A percentile compares a stretch with the other conserved stretches of the same genome.
Evolutionary conservation across 2,113 vertebrate species (phyloP).

Genomic region (Rhadina sibilatrix): DNA sequence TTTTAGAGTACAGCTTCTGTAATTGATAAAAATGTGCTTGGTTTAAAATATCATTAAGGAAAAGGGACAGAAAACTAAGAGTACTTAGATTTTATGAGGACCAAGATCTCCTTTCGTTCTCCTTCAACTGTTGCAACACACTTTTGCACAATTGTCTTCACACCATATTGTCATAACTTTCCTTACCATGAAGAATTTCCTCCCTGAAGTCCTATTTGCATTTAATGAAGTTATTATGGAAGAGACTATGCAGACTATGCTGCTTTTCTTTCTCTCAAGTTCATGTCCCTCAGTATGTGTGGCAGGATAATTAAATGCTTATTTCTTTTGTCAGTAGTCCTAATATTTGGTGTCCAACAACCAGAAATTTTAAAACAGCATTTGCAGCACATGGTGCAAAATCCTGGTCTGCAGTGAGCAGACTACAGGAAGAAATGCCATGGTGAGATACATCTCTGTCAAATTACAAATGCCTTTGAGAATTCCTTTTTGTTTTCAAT

Average conservation of each 20-base stretch:
- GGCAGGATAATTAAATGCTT: neutral
- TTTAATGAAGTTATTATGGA: neutral
- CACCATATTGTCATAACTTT: neutral
- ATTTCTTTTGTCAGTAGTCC: neutral
- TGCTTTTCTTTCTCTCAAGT: neutral
- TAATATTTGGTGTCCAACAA: neutral
- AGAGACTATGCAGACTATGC: neutral
- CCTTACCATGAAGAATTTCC: neutral
- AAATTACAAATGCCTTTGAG: neutral
- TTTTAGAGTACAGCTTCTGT: neutral
- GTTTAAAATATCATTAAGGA: conserved; percentile 34
- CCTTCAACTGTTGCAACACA: neutral
- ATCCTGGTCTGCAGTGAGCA: neutral
- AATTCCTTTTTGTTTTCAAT: neutral
- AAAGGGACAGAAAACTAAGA: conserved; percentile 8
- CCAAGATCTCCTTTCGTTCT: neutral
- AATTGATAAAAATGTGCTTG: conserved; percentile 29
- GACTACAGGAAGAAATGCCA: neutral
- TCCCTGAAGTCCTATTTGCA: neutral
- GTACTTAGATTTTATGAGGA: conserved; percentile 31
- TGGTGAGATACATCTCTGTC: neutral
- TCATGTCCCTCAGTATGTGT: neutral
- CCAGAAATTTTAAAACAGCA: conserved; percentile 1
- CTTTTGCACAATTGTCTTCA: neutral
- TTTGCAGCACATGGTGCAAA: neutral